Percentiles rank a stretch among this genome's conserved stretches.
phyloP scores from a whole-genome alignment of 1,140 invertebrate species.

The Brachystomella parvula region DNA sequence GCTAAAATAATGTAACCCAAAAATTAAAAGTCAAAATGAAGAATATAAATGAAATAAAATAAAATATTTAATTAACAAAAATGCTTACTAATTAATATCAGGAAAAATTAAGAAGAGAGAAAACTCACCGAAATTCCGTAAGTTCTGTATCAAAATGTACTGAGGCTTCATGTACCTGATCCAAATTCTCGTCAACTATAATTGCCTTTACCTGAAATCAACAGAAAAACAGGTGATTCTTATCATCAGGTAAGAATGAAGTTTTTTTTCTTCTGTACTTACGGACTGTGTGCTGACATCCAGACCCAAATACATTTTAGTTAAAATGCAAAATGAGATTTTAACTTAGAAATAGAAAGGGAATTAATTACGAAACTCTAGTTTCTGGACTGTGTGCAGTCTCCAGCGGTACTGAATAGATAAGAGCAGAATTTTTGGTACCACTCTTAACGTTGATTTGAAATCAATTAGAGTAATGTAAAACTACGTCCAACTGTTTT shows the following conservation, averaged over 20 bases:
- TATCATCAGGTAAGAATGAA: neutral
- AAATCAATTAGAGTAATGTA: too few species aligned
- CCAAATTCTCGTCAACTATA: slow-evolving; percentile 65
- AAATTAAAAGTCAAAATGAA: too few species aligned
- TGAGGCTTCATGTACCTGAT: slow-evolving; percentile 64
- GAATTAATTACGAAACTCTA: too few species aligned
- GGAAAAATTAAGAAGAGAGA: neutral
- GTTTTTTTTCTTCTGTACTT: slow-evolving; percentile 34
- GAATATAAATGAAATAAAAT: neutral
- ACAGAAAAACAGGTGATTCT: neutral
- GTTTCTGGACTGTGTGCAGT: too few species aligned
- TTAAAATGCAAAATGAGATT: too few species aligned
- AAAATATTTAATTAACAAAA: neutral
- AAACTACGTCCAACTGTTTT: too few species aligned
- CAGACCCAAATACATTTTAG: slow-evolving; percentile 55
- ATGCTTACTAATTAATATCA: neutral
- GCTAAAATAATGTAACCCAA: too few species aligned
- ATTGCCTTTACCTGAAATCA: slow-evolving; percentile 72
- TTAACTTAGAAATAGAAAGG: too few species aligned
- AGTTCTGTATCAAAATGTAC: slow-evolving; percentile 85
- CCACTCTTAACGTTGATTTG: too few species aligned
- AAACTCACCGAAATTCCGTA: slow-evolving; percentile 73
- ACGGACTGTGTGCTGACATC: slow-evolving; percentile 77
- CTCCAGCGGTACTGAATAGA: too few species aligned
- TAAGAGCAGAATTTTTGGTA: too few species aligned